phyloP scores from a whole-genome alignment of 2,888 invertebrate species.

The Agapostemon virescens region DNA sequence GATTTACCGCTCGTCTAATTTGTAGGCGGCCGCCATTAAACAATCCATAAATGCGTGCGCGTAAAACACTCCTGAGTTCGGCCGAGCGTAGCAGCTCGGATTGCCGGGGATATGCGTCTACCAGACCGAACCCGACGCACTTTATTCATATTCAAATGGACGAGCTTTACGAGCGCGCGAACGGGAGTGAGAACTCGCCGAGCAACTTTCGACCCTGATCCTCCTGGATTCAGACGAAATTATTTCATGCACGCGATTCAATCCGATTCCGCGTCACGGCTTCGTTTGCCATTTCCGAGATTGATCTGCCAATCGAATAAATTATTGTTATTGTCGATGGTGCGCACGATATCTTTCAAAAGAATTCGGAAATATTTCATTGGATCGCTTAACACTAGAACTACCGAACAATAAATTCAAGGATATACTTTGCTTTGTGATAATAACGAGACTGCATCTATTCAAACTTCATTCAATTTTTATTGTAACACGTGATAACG shows the following conservation, averaged over 20 bases:
- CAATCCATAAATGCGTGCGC: slow-evolving; percentile 79
- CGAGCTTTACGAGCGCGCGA: slow-evolving; percentile 74
- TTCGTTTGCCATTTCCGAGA: too few species aligned
- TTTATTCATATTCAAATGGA: slow-evolving; percentile 80
- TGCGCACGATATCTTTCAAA: too few species aligned
- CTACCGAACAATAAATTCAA: too few species aligned
- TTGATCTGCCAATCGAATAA: too few species aligned
- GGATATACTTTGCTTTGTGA: too few species aligned
- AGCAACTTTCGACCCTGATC: neutral
- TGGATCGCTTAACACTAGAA: too few species aligned
- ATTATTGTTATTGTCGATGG: too few species aligned
- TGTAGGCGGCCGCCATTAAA: slow-evolving; percentile 80
- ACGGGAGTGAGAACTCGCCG: slow-evolving; percentile 47
- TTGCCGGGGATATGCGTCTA: slow-evolving; percentile 29
- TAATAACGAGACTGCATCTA: too few species aligned
- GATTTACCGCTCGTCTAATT: slow-evolving; percentile 80
- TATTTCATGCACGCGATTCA: neutral
- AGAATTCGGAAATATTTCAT: too few species aligned
- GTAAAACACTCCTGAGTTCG: slow-evolving; percentile 76
- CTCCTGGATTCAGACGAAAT: neutral
- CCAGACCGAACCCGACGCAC: slow-evolving; percentile 64
- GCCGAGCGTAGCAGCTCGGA: slow-evolving; percentile 36
- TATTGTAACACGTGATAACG: too few species aligned
- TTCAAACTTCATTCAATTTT: too few species aligned
- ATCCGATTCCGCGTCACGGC: too few species aligned